Evolutionary conservation across 2,888 invertebrate genomes (phyloP).

Genomic region (Callyntrura sp.): DNA sequence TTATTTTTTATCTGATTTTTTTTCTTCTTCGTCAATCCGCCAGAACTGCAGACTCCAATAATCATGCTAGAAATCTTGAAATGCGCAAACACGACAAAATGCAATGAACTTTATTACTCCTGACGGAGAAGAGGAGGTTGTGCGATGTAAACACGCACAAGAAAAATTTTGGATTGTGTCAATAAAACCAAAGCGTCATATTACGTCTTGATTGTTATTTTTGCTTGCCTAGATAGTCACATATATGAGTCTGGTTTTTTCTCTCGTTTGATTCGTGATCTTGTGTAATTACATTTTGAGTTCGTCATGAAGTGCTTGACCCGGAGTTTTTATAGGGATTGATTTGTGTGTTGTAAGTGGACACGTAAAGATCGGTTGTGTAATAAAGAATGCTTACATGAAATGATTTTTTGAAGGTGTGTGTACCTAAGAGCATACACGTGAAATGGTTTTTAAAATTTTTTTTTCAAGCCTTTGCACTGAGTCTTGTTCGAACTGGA

Average conservation of each 20-base stretch:
- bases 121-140: neutral
- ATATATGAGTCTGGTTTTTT: slow-evolving; percentile 11
- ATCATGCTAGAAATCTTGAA: neutral
- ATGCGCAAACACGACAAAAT: neutral
- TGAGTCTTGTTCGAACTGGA: neutral
- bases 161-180: neutral
- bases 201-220: neutral
- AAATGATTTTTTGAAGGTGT: too few relatives aligned
- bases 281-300: neutral
- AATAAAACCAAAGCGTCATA: neutral
- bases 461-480: neutral
- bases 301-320: too few relatives aligned
- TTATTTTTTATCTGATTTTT: neutral
- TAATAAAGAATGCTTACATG: slow-evolving; percentile 16
- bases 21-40: neutral
- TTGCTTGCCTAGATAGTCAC: neutral
- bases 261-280: neutral
- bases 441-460: neutral
- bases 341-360: slow-evolving; percentile 26
- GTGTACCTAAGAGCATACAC: neutral
- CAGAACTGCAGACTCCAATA: neutral
- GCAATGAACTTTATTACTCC: neutral
- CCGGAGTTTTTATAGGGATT: neutral
- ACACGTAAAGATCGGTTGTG: slow-evolving; percentile 16
- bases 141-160: neutral